A percentile compares a stretch with the other conserved stretches of the same genome.
Conservation (phyloP, 2,113 vertebrate species). For the Vireo altiloquus region DNA sequence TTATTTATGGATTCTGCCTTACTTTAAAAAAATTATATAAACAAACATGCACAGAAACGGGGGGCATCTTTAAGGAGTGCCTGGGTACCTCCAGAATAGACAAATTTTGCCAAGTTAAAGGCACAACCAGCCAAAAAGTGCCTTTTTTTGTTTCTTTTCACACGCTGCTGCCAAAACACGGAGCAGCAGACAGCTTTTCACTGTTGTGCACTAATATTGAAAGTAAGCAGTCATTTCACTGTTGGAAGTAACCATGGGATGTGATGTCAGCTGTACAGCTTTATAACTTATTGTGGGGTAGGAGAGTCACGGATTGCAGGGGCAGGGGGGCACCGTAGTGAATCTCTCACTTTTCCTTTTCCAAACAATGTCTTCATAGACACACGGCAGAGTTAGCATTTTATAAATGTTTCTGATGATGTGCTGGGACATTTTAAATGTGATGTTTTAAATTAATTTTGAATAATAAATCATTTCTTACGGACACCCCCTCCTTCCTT, state of each 20-base stretch:
- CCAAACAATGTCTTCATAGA: neutral
- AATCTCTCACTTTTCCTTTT: neutral
- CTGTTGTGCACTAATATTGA: constrained; percentile 37
- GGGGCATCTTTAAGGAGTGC: constrained; percentile 53
- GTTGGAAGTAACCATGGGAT: neutral
- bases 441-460: constrained; percentile 42
- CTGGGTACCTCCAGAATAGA: constrained; percentile 48
- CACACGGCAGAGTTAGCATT: neutral
- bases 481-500: neutral
- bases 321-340: neutral
- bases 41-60: constrained; percentile 30
- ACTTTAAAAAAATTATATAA: constrained; percentile 36
- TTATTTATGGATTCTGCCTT: constrained; percentile 67
- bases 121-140: constrained; percentile 82
- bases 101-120: constrained; percentile 59
- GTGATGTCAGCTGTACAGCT: constrained; percentile 9
- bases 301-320: neutral
- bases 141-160: constrained; percentile 74
- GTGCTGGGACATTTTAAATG: constrained; percentile 54
- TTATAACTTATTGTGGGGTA: neutral
- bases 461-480: neutral
- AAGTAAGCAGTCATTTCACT: constrained; percentile 34
- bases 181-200: constrained; percentile 32
- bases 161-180: constrained; percentile 12
- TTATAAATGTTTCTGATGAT: constrained; percentile 46